Evolutionary conservation across 2,888 invertebrate genomes (phyloP), one percentile per base, ranked within the genome.

Genomic region (Gasteruption jaculator): DNA sequence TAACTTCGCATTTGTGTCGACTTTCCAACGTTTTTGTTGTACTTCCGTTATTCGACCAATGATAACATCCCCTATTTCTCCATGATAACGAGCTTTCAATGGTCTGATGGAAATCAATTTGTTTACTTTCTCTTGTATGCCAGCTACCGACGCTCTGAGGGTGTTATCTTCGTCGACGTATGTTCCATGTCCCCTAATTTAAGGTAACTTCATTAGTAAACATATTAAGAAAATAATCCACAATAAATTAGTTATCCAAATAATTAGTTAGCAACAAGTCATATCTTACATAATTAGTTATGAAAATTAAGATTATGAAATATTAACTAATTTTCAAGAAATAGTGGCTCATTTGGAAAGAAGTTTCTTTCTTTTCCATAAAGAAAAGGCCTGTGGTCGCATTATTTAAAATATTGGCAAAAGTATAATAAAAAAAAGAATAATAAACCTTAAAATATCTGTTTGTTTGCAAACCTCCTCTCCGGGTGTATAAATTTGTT

Each of bases 111-210:
- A 91, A 45, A 97, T 86, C 42, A 99, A 75, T 70, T 94, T 93
- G 69, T 97, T 97, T 0, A 97, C 92, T 74, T 89, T 86, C 63
- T 94, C 90, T 63, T 93, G 85, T 12, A 90, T 82, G 16, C 99
- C 99, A 25, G 95, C 95, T 1, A 97, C 91, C 1, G 96, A 93
- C 0, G 97, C 85, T 69, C 90, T 85, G 25, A 97, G 77, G 33
- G 79, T 79, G 24, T 88, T 89, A 44, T 85, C 84, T 57, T 86
- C 85, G 34, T 79, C 77, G 38, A 87, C 82, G 61, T 92, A 96
- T 0, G 97, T 97, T 26, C 97, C 99, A 75, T 99, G 97, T 1
- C 97, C 97, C 60, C 96, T 95, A n/a, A n/a, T n/a, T n/a, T n/a
- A n/a, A n/a, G n/a, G n/a, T n/a, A n/a, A n/a, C n/a, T n/a, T n/a